Conservation (phyloP, 35 echinoderm and acorn worm genomes). For the Apostichopus parvimensis region DNA sequence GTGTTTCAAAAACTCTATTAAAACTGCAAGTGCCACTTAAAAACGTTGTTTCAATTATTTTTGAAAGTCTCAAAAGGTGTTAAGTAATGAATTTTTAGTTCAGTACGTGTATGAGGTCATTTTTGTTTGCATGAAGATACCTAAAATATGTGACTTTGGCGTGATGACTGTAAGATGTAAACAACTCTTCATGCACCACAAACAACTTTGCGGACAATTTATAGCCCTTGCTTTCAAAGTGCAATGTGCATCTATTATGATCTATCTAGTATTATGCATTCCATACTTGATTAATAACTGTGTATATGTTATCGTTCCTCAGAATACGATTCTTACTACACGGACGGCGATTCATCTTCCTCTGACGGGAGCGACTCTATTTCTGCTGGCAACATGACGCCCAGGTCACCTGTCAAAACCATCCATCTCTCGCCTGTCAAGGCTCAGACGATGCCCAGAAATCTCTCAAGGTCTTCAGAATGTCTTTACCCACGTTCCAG, state of each 20-base stretch:
- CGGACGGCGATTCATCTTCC: constrained; percentile 30
- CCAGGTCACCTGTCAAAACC: constrained; percentile 49
- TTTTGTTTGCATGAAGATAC: background rate
- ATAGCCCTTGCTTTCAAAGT: background rate
- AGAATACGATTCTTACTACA: constrained; percentile 56
- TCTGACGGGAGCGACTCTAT: constrained; percentile 27
- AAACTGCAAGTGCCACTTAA: no score
- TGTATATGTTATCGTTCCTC: background rate
- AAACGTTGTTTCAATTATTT: no score
- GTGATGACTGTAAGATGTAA: background rate
- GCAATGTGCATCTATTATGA: no score
- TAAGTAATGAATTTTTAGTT: no score
- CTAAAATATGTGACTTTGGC: background rate
- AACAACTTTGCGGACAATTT: background rate
- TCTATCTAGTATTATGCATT: background rate
- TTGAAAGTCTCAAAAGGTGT: no score
- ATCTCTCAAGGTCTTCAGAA: constrained; percentile 32
- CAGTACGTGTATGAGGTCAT: background rate
- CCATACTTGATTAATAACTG: background rate
- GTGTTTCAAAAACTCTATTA: no score
- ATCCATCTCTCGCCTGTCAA: constrained; percentile 51
- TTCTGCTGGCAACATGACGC: constrained; percentile 40
- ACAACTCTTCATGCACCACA: background rate
- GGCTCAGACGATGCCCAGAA: constrained; percentile 32
- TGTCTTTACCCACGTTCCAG: constrained; percentile 28